phyloP scores from a whole-genome alignment of 2,888 invertebrate species.

The Agrotis puta region DNA sequence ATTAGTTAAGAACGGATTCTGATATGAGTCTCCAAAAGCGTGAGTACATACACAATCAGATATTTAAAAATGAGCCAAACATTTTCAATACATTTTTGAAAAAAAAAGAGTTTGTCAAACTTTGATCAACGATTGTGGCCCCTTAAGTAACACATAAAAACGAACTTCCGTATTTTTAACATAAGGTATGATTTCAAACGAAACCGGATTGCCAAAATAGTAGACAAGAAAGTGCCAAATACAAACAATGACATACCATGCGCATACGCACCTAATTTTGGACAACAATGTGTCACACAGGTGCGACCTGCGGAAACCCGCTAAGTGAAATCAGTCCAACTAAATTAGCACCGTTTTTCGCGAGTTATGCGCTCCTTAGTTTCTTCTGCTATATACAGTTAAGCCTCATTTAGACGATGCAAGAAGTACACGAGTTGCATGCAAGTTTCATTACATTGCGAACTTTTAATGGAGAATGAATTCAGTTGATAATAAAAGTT shows the following conservation, averaged over 20 bases:
- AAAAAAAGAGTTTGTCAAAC: too few relatives aligned
- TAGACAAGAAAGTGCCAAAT: slow-evolving; percentile 28
- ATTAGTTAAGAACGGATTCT: background rate
- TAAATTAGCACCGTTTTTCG: slow-evolving; percentile 23
- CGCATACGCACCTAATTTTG: slow-evolving; percentile 6
- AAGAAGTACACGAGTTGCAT: too few relatives aligned
- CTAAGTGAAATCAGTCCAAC: slow-evolving; percentile 50
- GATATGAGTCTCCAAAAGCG: too few relatives aligned
- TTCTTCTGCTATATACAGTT: slow-evolving; percentile 80
- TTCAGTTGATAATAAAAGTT: too few relatives aligned
- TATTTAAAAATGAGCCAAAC: too few relatives aligned
- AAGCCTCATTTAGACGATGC: too few relatives aligned
- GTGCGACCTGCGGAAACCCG: slow-evolving; percentile 34
- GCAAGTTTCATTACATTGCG: too few relatives aligned
- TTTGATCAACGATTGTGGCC: too few relatives aligned
- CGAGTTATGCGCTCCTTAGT: background rate
- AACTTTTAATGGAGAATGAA: too few relatives aligned
- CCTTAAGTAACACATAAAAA: too few relatives aligned
- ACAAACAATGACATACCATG: slow-evolving; percentile 33
- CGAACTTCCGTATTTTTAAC: background rate
- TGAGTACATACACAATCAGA: too few relatives aligned
- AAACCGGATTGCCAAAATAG: slow-evolving; percentile 4
- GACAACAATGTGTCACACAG: slow-evolving; percentile 13
- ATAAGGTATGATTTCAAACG: background rate
- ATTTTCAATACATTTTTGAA: too few relatives aligned